Conservation (phyloP, 2,113 vertebrate species). For the Nibea coibor region DNA sequence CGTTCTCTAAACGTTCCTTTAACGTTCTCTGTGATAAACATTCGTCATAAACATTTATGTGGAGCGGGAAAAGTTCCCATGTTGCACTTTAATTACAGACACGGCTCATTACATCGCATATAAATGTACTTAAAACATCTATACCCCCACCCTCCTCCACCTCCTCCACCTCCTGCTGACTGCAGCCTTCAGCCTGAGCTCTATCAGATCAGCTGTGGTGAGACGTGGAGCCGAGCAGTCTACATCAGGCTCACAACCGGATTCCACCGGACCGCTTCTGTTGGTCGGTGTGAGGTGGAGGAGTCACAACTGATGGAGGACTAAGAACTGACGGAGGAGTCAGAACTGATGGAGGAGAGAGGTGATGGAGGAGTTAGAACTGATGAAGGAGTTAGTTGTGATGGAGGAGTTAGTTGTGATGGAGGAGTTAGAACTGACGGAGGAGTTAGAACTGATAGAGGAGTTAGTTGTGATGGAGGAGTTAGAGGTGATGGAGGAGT, state of each 20-base stretch:
- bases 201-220: constrained; percentile 79
- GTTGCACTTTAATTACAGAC: constrained; percentile 67
- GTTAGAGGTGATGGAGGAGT: too few species aligned
- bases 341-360: too few species aligned
- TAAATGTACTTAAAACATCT: constrained; percentile 65
- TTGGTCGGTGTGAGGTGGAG: neutral
- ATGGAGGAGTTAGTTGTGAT: too few species aligned
- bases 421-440: too few species aligned
- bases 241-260: constrained; percentile 57
- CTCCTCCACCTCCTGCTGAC: constrained; percentile 13
- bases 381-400: too few species aligned
- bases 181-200: constrained; percentile 54
- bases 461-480: too few species aligned
- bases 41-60: constrained; percentile 26
- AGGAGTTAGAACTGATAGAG: too few species aligned
- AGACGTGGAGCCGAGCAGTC: constrained; percentile 77
- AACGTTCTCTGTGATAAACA: too few species aligned
- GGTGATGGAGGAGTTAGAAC: too few species aligned
- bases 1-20: too few species aligned
- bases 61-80: constrained; percentile 49
- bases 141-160: constrained; percentile 9
- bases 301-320: too few species aligned
- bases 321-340: too few species aligned
- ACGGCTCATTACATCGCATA: constrained; percentile 69
- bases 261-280: constrained; percentile 21